Conservation (phyloP, 1,140 invertebrate species). For the Amphibalanus amphitrite region DNA sequence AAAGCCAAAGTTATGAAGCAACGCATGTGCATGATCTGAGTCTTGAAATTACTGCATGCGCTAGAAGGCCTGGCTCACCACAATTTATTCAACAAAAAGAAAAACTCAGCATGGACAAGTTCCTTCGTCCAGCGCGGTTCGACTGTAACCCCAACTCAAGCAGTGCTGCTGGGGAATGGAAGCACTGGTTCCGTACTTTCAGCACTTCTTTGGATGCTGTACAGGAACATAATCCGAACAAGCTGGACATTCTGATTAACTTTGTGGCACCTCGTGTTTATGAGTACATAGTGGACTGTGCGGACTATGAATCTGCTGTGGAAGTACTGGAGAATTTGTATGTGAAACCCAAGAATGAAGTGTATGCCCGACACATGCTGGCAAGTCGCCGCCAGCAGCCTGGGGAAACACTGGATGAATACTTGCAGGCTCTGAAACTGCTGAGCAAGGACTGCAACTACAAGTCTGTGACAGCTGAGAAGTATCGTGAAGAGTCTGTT, state of each 20-base stretch:
- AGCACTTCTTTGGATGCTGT: slow-evolving; percentile 1
- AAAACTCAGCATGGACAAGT: background rate
- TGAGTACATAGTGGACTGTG: slow-evolving; percentile 8
- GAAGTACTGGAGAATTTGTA: slow-evolving; percentile 7
- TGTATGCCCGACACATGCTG: slow-evolving; percentile 12
- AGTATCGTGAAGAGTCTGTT: slow-evolving; percentile 13
- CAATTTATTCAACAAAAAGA: background rate
- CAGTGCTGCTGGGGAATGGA: slow-evolving; percentile 6
- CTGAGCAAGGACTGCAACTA: slow-evolving; percentile 15
- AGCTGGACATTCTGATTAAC: slow-evolving; percentile 13
- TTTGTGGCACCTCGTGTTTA: slow-evolving; percentile 9
- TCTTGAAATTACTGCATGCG: no score
- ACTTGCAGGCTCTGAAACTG: slow-evolving; percentile 10
- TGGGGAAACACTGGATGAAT: slow-evolving; percentile 14
- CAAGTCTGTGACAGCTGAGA: slow-evolving; percentile 9
- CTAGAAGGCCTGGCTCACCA: background rate
- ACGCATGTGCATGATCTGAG: no score
- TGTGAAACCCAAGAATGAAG: slow-evolving; percentile 12
- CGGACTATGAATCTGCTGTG: slow-evolving; percentile 2
- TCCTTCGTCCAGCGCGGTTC: slow-evolving; percentile 24
- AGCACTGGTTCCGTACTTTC: slow-evolving; percentile 8
- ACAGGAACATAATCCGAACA: slow-evolving; percentile 7
- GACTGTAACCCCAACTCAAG: background rate
- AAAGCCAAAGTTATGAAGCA: no score
- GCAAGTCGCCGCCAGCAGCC: slow-evolving; percentile 8